Conservation (phyloP, 2,888 invertebrate genomes). For the Chymomyza caudatula region DNA sequence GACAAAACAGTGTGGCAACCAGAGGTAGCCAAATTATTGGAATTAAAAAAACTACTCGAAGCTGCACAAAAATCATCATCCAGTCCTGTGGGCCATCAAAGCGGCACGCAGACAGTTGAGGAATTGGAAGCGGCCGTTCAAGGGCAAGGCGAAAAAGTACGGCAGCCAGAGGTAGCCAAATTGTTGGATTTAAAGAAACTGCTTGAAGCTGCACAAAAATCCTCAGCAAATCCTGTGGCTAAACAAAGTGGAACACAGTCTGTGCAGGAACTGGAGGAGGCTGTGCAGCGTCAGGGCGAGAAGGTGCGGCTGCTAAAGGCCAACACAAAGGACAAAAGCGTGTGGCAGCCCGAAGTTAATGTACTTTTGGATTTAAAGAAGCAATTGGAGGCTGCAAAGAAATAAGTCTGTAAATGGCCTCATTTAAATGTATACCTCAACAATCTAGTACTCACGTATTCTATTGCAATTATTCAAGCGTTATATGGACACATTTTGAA, state of each 20-base stretch:
- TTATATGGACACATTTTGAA: conserved; percentile 29
- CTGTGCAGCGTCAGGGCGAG: conserved; percentile 82
- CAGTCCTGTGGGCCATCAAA: too few species aligned
- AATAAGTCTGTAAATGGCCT: not conserved
- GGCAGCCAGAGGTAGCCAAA: conserved; percentile 87
- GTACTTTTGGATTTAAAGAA: conserved; percentile 86
- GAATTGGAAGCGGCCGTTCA: conserved; percentile 79
- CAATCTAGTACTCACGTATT: not conserved
- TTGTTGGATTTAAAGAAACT: conserved; percentile 87
- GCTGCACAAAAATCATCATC: conserved; percentile 68
- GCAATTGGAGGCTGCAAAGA: conserved; percentile 79
- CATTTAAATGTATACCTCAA: conserved; percentile 14
- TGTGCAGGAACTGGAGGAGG: conserved; percentile 77
- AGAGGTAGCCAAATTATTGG: conserved; percentile 85
- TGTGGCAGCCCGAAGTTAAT: conserved; percentile 89
- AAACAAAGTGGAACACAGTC: conserved; percentile 24
- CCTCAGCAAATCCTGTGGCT: conserved; percentile 1
- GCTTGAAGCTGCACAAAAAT: conserved; percentile 78
- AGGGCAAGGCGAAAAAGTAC: conserved; percentile 85
- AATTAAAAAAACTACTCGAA: conserved; percentile 84
- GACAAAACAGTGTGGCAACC: conserved; percentile 88
- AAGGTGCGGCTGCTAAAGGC: conserved; percentile 88
- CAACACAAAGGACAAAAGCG: conserved; percentile 85
- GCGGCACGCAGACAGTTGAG: conserved; percentile 8
- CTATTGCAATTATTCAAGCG: conserved; percentile 10